Evolutionary conservation across 2,888 invertebrate genomes (phyloP).

Genomic region (Tyria jacobaeae): DNA sequence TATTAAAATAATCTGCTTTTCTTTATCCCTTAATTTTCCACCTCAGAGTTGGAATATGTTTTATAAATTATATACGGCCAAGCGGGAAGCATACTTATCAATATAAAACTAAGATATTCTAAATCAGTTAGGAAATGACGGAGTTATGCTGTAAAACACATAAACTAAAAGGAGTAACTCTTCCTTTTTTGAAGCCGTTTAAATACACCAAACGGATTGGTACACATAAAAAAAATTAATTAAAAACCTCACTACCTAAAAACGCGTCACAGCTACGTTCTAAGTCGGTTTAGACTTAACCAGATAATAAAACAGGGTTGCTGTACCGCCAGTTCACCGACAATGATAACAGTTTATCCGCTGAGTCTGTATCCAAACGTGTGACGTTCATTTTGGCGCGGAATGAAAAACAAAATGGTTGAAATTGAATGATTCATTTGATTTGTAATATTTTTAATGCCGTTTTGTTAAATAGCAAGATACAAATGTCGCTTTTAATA

Average conservation of each 20-base stretch:
- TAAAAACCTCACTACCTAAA: neutral
- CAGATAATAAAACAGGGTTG: constrained; percentile 71
- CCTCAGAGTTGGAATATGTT: too few relatives aligned
- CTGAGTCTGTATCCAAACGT: constrained; percentile 54
- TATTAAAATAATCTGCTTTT: too few relatives aligned
- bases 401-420: constrained; percentile 60
- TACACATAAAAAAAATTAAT: too few relatives aligned
- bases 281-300: constrained; percentile 64
- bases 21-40: too few relatives aligned
- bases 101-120: too few relatives aligned
- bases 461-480: neutral
- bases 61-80: too few relatives aligned
- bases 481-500: neutral
- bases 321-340: constrained; percentile 60
- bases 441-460: constrained; percentile 3
- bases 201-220: too few relatives aligned
- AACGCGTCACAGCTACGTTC: constrained; percentile 44
- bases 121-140: too few relatives aligned
- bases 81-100: too few relatives aligned
- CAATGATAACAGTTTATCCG: constrained; percentile 80
- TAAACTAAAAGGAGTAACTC: too few relatives aligned
- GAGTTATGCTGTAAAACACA: too few relatives aligned
- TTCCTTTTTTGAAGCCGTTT: too few relatives aligned
- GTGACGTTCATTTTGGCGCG: constrained; percentile 76
- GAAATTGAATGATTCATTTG: constrained; percentile 11